Percentiles rank a stretch among this genome's conserved stretches.
These are phyloP conservation scores for Platichthys flesus DNA, from an alignment of 2,113 vertebrate species.

Conservation along the genomic window DNA sequence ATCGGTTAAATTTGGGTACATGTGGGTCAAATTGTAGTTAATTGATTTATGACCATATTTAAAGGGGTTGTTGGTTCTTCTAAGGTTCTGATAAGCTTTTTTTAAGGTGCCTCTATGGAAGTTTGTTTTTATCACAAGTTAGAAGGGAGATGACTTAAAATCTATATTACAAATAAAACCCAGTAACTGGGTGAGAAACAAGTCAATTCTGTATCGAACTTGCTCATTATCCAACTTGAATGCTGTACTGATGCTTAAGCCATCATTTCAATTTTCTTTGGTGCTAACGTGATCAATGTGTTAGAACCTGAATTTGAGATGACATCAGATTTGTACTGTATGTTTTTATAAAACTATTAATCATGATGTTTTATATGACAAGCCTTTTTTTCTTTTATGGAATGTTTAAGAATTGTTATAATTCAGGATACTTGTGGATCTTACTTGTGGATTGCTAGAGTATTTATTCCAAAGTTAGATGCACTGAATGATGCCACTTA, in stretches of 20 bases:
- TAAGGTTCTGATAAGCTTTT: neutral
- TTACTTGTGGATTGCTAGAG: slow-evolving; percentile 31
- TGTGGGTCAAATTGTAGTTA: neutral
- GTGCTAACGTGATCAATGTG: slow-evolving; percentile 19
- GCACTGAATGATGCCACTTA: slow-evolving; percentile 49
- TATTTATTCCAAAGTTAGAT: slow-evolving; percentile 46
- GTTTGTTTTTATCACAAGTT: slow-evolving; percentile 12
- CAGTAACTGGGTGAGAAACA: neutral
- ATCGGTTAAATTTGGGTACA: slow-evolving; percentile 19
- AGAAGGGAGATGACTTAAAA: neutral
- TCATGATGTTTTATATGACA: slow-evolving; percentile 14
- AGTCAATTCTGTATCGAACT: slow-evolving; percentile 17
- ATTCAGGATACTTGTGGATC: slow-evolving; percentile 17
- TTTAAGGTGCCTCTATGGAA: slow-evolving; percentile 3
- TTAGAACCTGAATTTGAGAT: slow-evolving; percentile 17
- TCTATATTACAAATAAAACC: neutral
- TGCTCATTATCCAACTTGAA: slow-evolving; percentile 41
- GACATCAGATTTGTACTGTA: slow-evolving; percentile 53
- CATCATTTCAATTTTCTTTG: slow-evolving; percentile 30
- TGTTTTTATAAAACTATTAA: slow-evolving; percentile 41
- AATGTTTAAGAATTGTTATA: slow-evolving; percentile 2
- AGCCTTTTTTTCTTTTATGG: neutral
- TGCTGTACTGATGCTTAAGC: slow-evolving; percentile 38
- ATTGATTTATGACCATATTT: slow-evolving; percentile 1
- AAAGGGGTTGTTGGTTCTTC: slow-evolving; percentile 10